Evolutionary conservation across 1,140 invertebrate genomes (phyloP).

Genomic region (Aricia agestis): DNA sequence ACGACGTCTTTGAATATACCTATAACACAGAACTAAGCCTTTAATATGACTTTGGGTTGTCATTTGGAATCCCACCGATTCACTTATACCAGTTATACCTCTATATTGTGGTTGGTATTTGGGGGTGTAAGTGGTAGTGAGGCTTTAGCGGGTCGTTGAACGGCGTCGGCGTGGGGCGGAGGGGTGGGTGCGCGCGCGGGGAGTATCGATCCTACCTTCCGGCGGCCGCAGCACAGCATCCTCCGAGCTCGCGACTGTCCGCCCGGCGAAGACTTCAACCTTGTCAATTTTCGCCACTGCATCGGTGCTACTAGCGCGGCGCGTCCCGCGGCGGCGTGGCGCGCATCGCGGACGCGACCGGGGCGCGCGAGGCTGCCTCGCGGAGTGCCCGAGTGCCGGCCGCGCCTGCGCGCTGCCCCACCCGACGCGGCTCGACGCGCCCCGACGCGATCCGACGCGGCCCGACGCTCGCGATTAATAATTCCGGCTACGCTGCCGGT

Average conservation of each 20-base stretch:
- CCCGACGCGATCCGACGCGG: slow-evolving; percentile 30
- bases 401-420: slow-evolving; percentile 44
- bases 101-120: not conserved
- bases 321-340: slow-evolving; percentile 54
- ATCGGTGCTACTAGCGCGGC: slow-evolving; percentile 74
- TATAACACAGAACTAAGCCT: too few species aligned
- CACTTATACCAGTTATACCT: not conserved
- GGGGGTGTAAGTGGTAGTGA: slow-evolving; percentile 19
- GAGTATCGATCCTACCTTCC: slow-evolving; percentile 81
- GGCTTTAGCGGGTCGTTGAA: slow-evolving; percentile 67
- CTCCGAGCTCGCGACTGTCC: slow-evolving; percentile 85
- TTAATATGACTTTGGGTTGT: not conserved
- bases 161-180: slow-evolving; percentile 66
- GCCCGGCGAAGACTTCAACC: slow-evolving; percentile 81
- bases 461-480: slow-evolving; percentile 57
- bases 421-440: slow-evolving; percentile 36
- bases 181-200: slow-evolving; percentile 68
- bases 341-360: slow-evolving; percentile 64
- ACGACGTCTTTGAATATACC: too few species aligned
- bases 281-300: slow-evolving; percentile 85
- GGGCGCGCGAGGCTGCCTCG: slow-evolving; percentile 63
- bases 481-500: slow-evolving; percentile 73
- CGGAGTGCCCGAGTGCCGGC: slow-evolving; percentile 54
- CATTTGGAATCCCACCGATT: not conserved
- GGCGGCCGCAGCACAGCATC: slow-evolving; percentile 91